phyloP scores from a whole-genome alignment of 2,888 invertebrate species.

The Lypha dubia region DNA sequence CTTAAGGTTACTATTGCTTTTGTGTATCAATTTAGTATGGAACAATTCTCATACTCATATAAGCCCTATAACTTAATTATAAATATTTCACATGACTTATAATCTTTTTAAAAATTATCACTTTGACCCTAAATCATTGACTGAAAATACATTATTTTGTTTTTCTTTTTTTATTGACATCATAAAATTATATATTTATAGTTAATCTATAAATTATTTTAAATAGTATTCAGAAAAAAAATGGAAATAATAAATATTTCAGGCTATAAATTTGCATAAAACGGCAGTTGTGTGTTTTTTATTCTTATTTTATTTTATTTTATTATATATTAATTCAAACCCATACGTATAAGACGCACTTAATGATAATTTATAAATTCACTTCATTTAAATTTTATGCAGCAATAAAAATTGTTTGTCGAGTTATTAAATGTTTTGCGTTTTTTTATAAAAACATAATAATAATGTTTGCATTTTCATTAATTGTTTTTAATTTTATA shows the following conservation, averaged over 20 bases:
- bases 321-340: background rate
- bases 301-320: background rate
- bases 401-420: conserved; percentile 2
- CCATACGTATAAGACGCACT: conserved; percentile 8
- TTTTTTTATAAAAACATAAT: conserved; percentile 10
- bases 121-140: conserved; percentile 4
- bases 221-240: conserved; percentile 16
- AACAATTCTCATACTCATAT: too few species aligned
- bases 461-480: conserved; percentile 49
- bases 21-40: too few species aligned
- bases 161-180: conserved; percentile 44
- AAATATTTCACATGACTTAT: background rate
- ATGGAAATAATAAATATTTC: conserved; percentile 41
- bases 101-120: background rate
- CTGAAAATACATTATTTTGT: background rate
- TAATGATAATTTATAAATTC: conserved; percentile 15
- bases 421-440: background rate
- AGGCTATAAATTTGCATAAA: conserved; percentile 49
- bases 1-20: too few species aligned
- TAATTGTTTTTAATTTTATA: conserved; percentile 61
- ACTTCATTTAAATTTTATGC: conserved; percentile 23
- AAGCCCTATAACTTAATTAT: background rate
- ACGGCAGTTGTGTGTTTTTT: conserved; percentile 33
- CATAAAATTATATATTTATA: conserved; percentile 52
- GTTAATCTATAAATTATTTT: conserved; percentile 56